phyloP scores from a whole-genome alignment of 2,113 vertebrate genomes.

The Anarhynchus alexandrinus region DNA sequence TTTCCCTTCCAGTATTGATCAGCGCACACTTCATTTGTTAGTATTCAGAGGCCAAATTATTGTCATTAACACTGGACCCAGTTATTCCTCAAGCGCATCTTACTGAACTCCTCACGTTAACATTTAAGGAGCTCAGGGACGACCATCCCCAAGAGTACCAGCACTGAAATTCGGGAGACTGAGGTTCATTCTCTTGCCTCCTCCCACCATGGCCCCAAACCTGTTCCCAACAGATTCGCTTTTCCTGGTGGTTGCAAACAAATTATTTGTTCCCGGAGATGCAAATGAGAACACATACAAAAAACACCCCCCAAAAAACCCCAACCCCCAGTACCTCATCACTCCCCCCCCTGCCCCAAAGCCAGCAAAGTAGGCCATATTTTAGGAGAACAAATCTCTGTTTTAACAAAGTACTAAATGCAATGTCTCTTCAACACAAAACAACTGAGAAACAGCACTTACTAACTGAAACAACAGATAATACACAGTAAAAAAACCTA shows the following conservation, averaged over 20 bases:
- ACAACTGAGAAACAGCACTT: neutral
- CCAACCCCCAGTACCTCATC: neutral
- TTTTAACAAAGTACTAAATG: neutral
- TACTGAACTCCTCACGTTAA: neutral
- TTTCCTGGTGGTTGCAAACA: neutral
- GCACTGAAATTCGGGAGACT: neutral
- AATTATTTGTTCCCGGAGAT: neutral
- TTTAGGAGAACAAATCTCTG: neutral
- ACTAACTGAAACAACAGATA: neutral
- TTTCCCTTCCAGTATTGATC: neutral
- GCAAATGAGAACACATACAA: neutral
- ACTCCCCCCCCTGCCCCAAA: accelerated
- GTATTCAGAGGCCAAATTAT: neutral
- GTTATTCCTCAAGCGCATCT: neutral
- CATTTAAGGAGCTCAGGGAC: neutral
- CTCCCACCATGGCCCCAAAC: neutral
- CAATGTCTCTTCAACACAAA: neutral
- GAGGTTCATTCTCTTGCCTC: neutral
- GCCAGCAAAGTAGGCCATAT: accelerated
- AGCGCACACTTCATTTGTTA: neutral
- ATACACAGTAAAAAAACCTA: neutral
- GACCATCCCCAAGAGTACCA: neutral
- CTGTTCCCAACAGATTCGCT: neutral
- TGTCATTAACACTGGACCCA: neutral
- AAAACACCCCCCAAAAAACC: too few relatives aligned